Evolutionary conservation across 92 coral and sea anemone species (phyloP).

Genomic region (Palythoa caribaeorum): DNA sequence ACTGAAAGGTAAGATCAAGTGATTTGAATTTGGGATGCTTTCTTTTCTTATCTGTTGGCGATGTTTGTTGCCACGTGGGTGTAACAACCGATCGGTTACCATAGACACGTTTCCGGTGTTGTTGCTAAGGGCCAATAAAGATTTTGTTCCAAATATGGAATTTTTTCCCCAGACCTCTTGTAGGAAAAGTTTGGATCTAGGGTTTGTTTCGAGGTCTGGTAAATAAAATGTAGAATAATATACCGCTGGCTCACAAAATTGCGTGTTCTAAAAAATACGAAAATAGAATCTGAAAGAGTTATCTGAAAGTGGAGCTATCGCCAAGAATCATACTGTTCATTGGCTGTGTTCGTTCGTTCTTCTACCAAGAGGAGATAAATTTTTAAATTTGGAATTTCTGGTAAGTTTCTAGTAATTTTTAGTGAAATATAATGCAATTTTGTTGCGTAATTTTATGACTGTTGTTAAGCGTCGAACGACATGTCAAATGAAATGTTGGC

Average conservation of each 20-base stretch:
- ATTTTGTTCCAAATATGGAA: slow-evolving; percentile 8
- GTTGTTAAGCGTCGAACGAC: too few species aligned
- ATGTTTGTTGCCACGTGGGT: slow-evolving; percentile 47
- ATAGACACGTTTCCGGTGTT: slow-evolving; percentile 69
- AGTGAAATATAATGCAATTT: neutral
- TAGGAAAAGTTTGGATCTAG: slow-evolving; percentile 14
- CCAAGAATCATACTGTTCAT: neutral
- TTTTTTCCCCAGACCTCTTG: neutral
- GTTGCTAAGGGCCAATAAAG: slow-evolving; percentile 36
- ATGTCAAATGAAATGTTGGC: too few species aligned
- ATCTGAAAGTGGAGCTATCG: neutral
- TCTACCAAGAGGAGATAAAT: neutral
- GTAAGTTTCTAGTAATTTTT: neutral
- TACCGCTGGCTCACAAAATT: slow-evolving; percentile 23
- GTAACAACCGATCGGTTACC: slow-evolving; percentile 59
- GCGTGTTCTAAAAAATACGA: slow-evolving; percentile 3
- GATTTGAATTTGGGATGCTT: neutral
- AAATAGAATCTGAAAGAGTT: neutral
- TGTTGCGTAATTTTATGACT: too few species aligned
- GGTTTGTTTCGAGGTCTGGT: too few species aligned
- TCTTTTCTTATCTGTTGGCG: neutral
- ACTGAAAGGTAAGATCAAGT: neutral
- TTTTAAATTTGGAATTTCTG: neutral
- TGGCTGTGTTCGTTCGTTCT: neutral
- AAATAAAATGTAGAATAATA: neutral